Percentiles rank a stretch among this genome's conserved stretches.
Conservation (phyloP, 2,888 invertebrate species). For the Morpho helenor region DNA sequence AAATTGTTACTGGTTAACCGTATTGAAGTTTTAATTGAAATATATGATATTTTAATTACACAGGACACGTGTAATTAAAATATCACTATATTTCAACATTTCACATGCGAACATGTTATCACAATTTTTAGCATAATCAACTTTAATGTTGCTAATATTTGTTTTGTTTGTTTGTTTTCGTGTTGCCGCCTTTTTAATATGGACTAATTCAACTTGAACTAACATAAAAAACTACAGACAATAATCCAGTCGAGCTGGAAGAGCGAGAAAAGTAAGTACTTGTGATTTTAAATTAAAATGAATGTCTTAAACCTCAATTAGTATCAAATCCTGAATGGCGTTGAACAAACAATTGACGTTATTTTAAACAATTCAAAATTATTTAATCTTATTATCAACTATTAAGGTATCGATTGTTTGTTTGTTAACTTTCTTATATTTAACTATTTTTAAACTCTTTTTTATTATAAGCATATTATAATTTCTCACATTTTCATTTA, state of each 20-base stretch:
- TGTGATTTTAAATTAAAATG: constrained; percentile 16
- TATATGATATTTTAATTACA: too few species aligned
- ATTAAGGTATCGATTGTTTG: too few species aligned
- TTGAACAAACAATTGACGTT: too few species aligned
- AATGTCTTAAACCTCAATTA: neutral
- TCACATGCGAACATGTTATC: too few species aligned
- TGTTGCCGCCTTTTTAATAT: constrained; percentile 74
- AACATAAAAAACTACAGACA: constrained; percentile 78
- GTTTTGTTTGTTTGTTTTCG: constrained; percentile 61
- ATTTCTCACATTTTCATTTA: neutral
- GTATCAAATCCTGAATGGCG: neutral
- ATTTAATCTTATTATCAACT: neutral
- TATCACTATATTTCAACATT: too few species aligned
- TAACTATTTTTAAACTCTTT: neutral
- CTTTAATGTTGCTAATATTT: constrained; percentile 25
- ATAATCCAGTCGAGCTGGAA: constrained; percentile 89
- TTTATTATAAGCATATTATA: neutral
- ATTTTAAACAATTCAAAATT: neutral
- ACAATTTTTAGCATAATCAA: neutral
- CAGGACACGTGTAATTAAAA: too few species aligned
- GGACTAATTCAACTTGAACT: constrained; percentile 35
- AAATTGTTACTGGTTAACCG: too few species aligned
- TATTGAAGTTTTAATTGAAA: too few species aligned
- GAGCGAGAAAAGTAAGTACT: constrained; percentile 91
- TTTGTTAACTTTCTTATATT: neutral